A percentile compares a stretch with the other conserved stretches of the same genome.
These are phyloP conservation scores for Cotesia chilonis DNA, from an alignment of 1,140 invertebrate genomes.

Conservation along the genomic window DNA sequence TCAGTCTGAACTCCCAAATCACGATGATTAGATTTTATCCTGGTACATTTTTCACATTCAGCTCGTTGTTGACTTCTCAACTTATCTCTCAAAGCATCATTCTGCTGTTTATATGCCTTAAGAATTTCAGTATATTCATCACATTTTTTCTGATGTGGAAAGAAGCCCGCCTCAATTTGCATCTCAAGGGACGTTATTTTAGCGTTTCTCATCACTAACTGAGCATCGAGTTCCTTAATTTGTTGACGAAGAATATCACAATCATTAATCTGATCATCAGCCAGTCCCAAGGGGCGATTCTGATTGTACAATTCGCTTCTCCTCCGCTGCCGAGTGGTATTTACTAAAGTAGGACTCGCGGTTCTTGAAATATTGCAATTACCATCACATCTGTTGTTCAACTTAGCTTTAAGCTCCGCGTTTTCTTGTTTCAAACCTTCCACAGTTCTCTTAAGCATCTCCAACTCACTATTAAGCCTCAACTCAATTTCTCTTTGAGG, in stretches of 20 bases:
- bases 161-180: conserved; percentile 52
- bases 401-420: conserved; percentile 41
- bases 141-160: conserved; percentile 53
- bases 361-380: conserved; percentile 43
- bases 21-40: conserved; percentile 43
- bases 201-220: conserved; percentile 51
- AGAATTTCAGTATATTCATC: conserved; percentile 49
- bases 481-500: conserved; percentile 19
- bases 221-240: conserved; percentile 50
- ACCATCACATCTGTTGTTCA: conserved; percentile 32
- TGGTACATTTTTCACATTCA: conserved; percentile 53
- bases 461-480: conserved; percentile 27
- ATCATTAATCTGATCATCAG: conserved; percentile 33
- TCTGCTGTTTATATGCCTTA: conserved; percentile 39
- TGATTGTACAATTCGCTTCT: conserved; percentile 53
- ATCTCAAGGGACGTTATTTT: conserved; percentile 54
- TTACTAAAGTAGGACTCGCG: conserved; percentile 45
- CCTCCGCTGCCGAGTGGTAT: conserved; percentile 31
- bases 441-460: conserved; percentile 17
- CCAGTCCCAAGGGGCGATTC: conserved; percentile 47
- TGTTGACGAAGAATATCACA: conserved; percentile 33
- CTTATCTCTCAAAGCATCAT: conserved; percentile 43
- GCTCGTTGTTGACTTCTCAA: conserved; percentile 31
- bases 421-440: conserved; percentile 41
- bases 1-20: conserved; percentile 47